Percentiles rank a stretch among this genome's conserved stretches.
Conservation (phyloP, 1,140 invertebrate genomes). For the Bathynomus jamesi region DNA sequence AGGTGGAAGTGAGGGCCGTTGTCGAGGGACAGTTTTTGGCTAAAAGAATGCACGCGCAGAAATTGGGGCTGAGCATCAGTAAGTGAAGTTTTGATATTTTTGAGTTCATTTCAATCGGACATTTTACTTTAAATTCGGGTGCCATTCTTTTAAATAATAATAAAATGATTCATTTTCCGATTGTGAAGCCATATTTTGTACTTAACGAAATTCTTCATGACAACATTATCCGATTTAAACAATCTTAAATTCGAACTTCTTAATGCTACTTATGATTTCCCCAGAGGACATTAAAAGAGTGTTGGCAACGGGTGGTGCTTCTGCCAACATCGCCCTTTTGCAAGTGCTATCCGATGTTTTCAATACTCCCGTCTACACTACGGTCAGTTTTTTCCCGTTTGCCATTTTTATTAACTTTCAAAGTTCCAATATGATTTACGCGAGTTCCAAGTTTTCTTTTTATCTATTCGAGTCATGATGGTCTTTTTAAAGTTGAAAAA, state of each 20-base stretch:
- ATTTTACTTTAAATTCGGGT: no score
- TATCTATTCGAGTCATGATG: background rate
- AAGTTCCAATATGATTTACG: background rate
- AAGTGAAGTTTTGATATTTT: conserved; percentile 35
- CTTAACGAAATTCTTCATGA: no score
- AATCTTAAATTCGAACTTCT: no score
- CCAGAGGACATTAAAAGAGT: conserved; percentile 55
- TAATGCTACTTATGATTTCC: conserved; percentile 17
- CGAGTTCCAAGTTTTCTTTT: background rate
- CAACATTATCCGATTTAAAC: no score
- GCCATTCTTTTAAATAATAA: no score
- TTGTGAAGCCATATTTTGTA: no score
- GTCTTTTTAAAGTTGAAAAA: background rate
- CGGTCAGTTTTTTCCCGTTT: conserved; percentile 49
- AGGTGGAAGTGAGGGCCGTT: conserved; percentile 78
- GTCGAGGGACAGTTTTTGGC: conserved; percentile 87
- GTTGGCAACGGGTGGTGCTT: conserved; percentile 85
- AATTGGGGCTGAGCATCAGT: conserved; percentile 71
- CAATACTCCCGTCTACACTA: conserved; percentile 76
- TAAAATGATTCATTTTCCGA: no score
- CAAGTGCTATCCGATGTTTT: conserved; percentile 88
- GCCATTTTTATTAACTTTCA: conserved; percentile 3
- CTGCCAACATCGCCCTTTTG: conserved; percentile 67
- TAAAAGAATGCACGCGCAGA: conserved; percentile 68
- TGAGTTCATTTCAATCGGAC: no score